Base-by-base conservation (phyloP, 2,113 vertebrate species). In the Cyprinodon brontotheroides region DNA sequence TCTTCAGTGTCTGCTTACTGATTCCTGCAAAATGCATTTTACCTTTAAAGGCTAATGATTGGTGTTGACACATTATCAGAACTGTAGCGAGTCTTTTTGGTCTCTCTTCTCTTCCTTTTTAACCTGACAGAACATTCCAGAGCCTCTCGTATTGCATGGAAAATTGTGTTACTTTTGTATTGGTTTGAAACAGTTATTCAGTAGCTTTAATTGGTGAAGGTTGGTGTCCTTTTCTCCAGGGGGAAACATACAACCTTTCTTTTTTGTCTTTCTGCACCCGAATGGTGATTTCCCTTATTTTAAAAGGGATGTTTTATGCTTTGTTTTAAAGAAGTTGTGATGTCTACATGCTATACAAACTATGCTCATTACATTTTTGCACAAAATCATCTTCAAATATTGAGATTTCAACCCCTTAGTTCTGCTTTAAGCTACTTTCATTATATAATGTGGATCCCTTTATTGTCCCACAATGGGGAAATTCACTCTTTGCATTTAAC, bases 1-100 rank as follows among this genome's bases (percentile, higher is more conserved):
- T 74, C 72, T 72, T 74, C 77, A 81, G 84, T 75, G 75, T 87
- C 81, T 45, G 57, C 50, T 84, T 75, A 83, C 68, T 86, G 73
- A 73, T 41, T 74, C 36, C 71, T 15, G 61, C 80, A 77, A 84
- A 84, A 87, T 81, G 65, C 20, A 50, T 74, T 74, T 87, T 79
- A 84, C 65, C 64, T 61, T 63, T 53, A 75, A 53, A 59, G 77
- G 68, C 17, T 47, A 41, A 74, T 60, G 13, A n/a, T 81, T 67
- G 61, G n/a, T 13, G 48, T 61, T 29, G 79, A 77, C 69, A 78
- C 69, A 66, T 69, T 81, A 37, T 79, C 72, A 75, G 38, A 62
- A 65, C 73, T 84, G 76, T 78, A 65, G 71, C 65, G 45, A 72
- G 53, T 61, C 69, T 82, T 81, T 80, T 41, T 9, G 41, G 41